Percentiles rank a stretch among this genome's conserved stretches.
These are phyloP conservation scores for Propithecus perrieri DNA, from an alignment of 2,797 vertebrate species.

Conservation along the genomic window DNA sequence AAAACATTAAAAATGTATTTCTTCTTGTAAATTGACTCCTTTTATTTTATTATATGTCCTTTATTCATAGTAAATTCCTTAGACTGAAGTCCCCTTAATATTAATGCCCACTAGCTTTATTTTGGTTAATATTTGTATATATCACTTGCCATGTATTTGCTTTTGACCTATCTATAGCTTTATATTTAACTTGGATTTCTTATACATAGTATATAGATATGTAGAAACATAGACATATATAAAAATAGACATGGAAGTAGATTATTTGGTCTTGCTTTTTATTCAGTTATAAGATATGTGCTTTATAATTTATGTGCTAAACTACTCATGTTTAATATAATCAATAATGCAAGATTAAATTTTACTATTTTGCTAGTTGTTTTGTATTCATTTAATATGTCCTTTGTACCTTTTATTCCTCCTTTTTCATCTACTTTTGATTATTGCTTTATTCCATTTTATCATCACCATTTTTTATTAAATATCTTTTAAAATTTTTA, in stretches of 20 bases:
- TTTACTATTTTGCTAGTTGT: neutral
- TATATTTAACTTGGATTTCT: neutral
- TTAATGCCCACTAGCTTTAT: neutral
- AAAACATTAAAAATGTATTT: neutral
- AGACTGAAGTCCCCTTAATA: neutral
- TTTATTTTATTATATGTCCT: neutral
- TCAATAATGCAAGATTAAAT: neutral
- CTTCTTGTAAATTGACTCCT: neutral
- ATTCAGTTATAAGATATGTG: neutral
- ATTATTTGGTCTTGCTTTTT: neutral
- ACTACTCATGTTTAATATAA: neutral
- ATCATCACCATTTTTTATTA: neutral
- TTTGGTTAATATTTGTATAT: neutral
- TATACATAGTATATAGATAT: neutral
- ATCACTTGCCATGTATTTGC: neutral
- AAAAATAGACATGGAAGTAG: neutral
- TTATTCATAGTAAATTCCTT: neutral
- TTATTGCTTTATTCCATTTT: neutral
- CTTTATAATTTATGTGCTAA: neutral
- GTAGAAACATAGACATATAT: neutral
- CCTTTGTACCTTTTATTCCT: neutral
- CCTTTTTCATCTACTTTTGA: neutral
- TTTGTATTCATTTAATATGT: neutral
- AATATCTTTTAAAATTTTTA: neutral
- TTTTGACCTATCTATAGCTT: neutral